These are phyloP conservation scores for Trachelus iudaicus DNA, from an alignment of 2,888 invertebrate species.

Conservation along the genomic window DNA sequence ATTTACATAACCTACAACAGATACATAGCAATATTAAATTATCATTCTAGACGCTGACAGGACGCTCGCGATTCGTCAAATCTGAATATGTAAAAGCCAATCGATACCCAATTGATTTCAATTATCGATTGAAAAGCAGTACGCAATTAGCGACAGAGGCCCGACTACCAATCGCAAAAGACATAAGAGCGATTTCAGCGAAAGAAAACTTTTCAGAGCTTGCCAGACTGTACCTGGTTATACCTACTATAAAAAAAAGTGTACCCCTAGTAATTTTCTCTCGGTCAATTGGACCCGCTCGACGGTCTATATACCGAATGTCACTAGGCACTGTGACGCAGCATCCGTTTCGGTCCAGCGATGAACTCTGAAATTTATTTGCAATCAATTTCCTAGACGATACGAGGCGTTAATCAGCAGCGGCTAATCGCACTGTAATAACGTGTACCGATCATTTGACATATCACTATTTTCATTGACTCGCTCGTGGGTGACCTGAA, in stretches of 20 bases:
- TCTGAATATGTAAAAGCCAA: not conserved
- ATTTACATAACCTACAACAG: no score
- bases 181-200: not conserved
- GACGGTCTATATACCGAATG: not conserved
- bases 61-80: not conserved
- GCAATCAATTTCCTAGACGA: not conserved
- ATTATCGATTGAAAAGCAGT: not conserved
- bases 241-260: not conserved
- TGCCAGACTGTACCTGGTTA: not conserved
- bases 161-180: not conserved
- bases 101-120: not conserved
- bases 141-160: not conserved
- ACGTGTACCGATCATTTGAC: not conserved
- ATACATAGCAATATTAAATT: no score
- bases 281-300: not conserved
- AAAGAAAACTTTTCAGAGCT: not conserved
- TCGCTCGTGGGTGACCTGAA: not conserved
- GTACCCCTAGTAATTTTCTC: not conserved
- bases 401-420: not conserved
- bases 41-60: not conserved
- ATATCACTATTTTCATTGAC: not conserved
- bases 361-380: not conserved
- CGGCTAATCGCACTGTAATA: not conserved
- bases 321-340: not conserved
- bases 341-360: not conserved